Conservation (phyloP, 2,888 invertebrate genomes). For the Copidosoma aretas region DNA sequence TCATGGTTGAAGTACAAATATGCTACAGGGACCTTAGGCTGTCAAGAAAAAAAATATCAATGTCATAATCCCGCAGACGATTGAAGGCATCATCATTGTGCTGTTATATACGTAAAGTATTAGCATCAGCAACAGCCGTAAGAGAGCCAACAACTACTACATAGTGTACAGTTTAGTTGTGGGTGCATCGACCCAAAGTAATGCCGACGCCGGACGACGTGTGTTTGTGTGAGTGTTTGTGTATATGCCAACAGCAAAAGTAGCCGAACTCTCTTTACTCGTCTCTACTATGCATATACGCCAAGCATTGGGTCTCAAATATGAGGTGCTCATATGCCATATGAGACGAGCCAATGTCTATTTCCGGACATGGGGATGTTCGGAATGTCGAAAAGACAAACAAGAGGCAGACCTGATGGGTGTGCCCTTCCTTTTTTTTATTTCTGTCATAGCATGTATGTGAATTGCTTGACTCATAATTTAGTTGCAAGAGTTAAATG, state of each 20-base stretch:
- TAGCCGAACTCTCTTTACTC: too few species aligned
- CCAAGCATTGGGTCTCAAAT: neutral
- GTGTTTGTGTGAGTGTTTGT: slow-evolving; percentile 9
- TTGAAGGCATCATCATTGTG: slow-evolving; percentile 20
- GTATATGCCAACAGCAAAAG: neutral
- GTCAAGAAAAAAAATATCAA: neutral
- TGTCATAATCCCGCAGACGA: neutral
- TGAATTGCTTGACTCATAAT: neutral
- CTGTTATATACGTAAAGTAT: slow-evolving; percentile 2
- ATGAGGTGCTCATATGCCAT: too few species aligned
- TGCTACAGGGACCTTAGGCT: neutral
- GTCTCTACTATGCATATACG: too few species aligned
- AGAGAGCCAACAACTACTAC: slow-evolving; percentile 5
- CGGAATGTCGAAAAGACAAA: slow-evolving; percentile 26
- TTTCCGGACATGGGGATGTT: slow-evolving; percentile 28
- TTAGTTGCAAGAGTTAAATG: neutral
- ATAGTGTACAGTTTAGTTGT: slow-evolving; percentile 13
- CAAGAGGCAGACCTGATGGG: slow-evolving; percentile 6
- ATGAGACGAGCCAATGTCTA: slow-evolving; percentile 13
- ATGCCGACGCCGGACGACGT: slow-evolving; percentile 18
- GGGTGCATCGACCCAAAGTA: slow-evolving; percentile 30
- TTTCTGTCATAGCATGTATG: too few species aligned
- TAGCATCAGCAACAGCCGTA: too few species aligned
- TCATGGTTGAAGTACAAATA: neutral
- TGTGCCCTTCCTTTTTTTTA: slow-evolving; percentile 11